phyloP scores from a whole-genome alignment of 2,113 vertebrate species.

The Tachycineta bicolor region DNA sequence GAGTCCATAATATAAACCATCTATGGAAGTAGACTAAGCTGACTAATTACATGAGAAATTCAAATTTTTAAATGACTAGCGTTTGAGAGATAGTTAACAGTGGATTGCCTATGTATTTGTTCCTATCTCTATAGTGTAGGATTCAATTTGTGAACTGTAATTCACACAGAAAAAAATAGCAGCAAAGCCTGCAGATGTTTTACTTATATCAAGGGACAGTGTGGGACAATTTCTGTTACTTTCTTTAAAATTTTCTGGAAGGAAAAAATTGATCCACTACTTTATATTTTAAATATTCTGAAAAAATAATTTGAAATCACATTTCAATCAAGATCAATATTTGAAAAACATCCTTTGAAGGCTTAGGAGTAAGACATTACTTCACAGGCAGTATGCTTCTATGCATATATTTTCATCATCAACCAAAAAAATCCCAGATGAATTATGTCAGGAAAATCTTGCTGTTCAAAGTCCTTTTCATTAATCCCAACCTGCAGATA shows the following conservation, averaged over 20 bases:
- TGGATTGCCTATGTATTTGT: background rate
- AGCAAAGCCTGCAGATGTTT: background rate
- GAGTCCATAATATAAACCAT: background rate
- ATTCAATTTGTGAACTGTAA: background rate
- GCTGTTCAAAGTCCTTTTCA: background rate
- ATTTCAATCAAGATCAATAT: background rate
- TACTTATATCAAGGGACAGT: background rate
- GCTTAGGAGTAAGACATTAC: background rate
- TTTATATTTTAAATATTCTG: background rate
- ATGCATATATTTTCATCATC: background rate
- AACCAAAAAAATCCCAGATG: background rate
- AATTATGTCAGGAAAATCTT: background rate
- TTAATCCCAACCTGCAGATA: background rate
- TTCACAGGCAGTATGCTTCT: background rate
- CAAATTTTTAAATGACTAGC: background rate
- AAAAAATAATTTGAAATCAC: background rate
- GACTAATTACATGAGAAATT: background rate
- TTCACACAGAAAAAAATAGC: background rate
- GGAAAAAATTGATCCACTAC: background rate
- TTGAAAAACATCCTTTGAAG: background rate
- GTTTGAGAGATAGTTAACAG: background rate
- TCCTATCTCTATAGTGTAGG: background rate
- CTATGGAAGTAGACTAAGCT: background rate
- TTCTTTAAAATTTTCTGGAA: background rate
- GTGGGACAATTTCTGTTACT: background rate